Evolutionary conservation across 2,797 vertebrate species (phyloP).

Genomic region (Gadopsis marmoratus): DNA sequence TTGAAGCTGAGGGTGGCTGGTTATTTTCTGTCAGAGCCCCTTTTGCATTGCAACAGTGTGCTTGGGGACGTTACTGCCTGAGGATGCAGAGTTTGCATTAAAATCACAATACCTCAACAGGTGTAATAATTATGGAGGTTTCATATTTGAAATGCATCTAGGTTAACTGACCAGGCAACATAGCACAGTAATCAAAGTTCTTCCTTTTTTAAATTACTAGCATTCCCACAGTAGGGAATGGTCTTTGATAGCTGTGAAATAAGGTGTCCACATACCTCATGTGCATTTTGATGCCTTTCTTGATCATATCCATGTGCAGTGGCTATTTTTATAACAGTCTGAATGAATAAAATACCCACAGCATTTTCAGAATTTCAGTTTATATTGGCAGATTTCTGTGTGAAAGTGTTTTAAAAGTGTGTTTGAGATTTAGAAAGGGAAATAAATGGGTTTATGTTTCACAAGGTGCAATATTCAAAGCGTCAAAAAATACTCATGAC

Average conservation of each 20-base stretch:
- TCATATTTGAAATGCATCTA: slow-evolving; percentile 39
- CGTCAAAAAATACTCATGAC: no score
- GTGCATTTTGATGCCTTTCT: background rate
- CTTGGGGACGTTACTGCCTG: background rate
- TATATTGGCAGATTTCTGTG: background rate
- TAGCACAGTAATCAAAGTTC: background rate
- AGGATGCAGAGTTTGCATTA: background rate
- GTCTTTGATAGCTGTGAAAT: slow-evolving; percentile 15
- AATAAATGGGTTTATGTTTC: slow-evolving; percentile 1
- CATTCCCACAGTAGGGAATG: background rate
- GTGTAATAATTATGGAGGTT: slow-evolving; percentile 21
- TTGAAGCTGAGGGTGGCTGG: background rate
- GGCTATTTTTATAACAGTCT: background rate
- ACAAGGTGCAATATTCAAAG: slow-evolving; percentile 1
- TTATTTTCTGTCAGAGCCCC: background rate
- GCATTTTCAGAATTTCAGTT: background rate
- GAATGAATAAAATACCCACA: background rate
- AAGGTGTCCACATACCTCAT: background rate
- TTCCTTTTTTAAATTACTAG: background rate
- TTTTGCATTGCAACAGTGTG: background rate
- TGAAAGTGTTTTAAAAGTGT: background rate
- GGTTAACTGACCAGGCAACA: slow-evolving; percentile 24
- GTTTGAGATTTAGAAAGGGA: background rate
- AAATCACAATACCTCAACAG: slow-evolving; percentile 22
- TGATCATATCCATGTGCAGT: background rate